Conservation (phyloP, 1,140 invertebrate genomes). For the Hetaerina americana region DNA sequence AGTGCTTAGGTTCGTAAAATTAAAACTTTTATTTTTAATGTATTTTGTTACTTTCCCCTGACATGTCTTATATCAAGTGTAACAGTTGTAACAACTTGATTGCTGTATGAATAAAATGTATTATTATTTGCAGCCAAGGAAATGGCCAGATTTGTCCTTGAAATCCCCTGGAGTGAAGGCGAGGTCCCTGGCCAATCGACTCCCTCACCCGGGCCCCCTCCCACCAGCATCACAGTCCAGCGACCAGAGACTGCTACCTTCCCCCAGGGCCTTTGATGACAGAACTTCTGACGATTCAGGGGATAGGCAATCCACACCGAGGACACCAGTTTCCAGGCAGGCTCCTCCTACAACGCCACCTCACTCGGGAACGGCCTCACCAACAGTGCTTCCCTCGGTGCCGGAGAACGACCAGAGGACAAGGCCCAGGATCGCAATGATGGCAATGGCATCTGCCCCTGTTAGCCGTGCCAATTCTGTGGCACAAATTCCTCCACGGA, state of each 20-base stretch:
- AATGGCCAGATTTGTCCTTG: conserved; percentile 71
- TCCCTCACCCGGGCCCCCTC: conserved; percentile 30
- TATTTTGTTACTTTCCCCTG: no score
- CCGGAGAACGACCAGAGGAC: neutral
- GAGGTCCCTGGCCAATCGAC: conserved; percentile 36
- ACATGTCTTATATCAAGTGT: no score
- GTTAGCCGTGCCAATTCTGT: conserved; percentile 17
- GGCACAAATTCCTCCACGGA: conserved; percentile 25
- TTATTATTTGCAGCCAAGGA: conserved; percentile 47
- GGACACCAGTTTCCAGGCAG: conserved; percentile 15
- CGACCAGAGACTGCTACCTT: conserved; percentile 24
- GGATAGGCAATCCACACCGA: conserved; percentile 23
- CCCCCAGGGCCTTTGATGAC: conserved; percentile 14
- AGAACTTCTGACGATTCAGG: conserved; percentile 26
- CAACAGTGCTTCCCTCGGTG: neutral
- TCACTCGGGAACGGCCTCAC: conserved; percentile 1
- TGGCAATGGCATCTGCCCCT: conserved; percentile 21
- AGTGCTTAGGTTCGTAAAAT: no score
- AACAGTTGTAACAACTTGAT: no score
- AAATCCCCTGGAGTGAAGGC: conserved; percentile 87
- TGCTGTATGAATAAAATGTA: no score
- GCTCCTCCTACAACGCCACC: conserved; percentile 22
- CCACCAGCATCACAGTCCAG: conserved; percentile 16
- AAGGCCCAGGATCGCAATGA: neutral
- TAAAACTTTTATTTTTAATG: conserved; percentile 12